A percentile compares a stretch with the other conserved stretches of the same genome.
Conservation (phyloP, 2,888 invertebrate species). For the Drosophila antonietae region DNA sequence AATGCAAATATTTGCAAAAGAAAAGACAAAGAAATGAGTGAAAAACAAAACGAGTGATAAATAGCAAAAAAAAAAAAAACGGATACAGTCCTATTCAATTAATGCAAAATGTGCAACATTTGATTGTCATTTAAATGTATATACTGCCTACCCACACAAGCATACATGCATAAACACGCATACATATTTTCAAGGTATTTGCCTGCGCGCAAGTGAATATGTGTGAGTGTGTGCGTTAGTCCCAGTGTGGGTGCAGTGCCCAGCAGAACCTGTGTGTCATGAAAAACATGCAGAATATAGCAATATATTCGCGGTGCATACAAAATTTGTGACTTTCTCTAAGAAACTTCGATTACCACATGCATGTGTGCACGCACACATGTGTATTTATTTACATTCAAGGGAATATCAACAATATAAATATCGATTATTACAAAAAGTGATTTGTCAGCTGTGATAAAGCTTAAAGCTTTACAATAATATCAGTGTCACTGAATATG, state of each 20-base stretch:
- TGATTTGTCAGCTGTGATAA: not conserved
- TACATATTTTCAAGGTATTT: constrained; percentile 52
- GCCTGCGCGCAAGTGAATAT: constrained; percentile 20
- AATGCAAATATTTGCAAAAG: constrained; percentile 24
- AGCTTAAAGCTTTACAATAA: not conserved
- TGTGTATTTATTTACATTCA: constrained; percentile 4
- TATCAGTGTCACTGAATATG: not conserved
- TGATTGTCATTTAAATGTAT: constrained; percentile 34
- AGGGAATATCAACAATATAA: not conserved
- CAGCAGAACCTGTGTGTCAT: constrained; percentile 33
- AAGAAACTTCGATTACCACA: not conserved
- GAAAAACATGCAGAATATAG: constrained; percentile 28
- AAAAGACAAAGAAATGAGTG: not conserved
- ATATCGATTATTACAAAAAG: constrained; percentile 12
- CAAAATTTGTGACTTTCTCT: constrained; percentile 2
- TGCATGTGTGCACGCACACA: not conserved
- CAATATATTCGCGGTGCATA: constrained; percentile 1
- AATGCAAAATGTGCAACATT: constrained; percentile 26
- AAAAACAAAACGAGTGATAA: constrained; percentile 1
- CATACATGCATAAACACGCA: constrained; percentile 5
- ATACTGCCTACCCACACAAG: constrained; percentile 7
- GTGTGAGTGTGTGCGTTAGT: constrained; percentile 8
- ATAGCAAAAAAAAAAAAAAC: not conserved
- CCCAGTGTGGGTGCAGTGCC: constrained; percentile 34
- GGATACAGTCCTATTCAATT: not conserved